Conservation (phyloP, 2,888 invertebrate genomes). For the Conus canariensis region DNA sequence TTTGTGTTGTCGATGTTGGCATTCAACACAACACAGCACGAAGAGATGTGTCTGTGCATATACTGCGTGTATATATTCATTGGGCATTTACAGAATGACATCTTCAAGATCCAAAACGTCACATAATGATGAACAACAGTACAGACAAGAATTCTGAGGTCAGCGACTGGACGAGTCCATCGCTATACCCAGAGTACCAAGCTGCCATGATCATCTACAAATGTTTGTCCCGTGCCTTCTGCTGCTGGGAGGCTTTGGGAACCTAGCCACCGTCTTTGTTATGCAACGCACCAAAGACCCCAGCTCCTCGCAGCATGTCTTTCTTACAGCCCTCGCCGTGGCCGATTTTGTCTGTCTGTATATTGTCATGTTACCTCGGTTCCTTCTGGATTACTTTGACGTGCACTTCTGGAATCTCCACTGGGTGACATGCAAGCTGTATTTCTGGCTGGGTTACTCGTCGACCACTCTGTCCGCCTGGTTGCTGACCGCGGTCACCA, state of each 20-base stretch:
- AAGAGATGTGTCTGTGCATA: no score
- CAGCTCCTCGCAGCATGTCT: neutral
- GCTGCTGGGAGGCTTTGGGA: neutral
- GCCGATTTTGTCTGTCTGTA: neutral
- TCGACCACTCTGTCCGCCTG: conserved; percentile 6
- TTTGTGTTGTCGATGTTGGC: no score
- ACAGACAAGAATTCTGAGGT: neutral
- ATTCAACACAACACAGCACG: no score
- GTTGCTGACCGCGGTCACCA: neutral
- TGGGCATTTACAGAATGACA: no score
- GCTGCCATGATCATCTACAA: neutral
- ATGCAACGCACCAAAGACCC: neutral
- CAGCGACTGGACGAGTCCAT: neutral
- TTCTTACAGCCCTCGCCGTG: neutral
- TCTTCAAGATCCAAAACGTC: no score
- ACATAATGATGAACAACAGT: neutral
- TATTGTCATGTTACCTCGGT: neutral
- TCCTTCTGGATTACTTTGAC: neutral
- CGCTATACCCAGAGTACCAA: neutral
- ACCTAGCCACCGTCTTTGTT: neutral
- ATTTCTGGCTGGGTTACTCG: neutral
- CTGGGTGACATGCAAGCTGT: neutral
- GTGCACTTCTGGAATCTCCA: neutral
- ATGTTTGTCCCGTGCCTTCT: neutral
- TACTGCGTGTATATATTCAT: no score